Evolutionary conservation across 1,140 invertebrate species (phyloP).

Genomic region (Lycorma delicatula): DNA sequence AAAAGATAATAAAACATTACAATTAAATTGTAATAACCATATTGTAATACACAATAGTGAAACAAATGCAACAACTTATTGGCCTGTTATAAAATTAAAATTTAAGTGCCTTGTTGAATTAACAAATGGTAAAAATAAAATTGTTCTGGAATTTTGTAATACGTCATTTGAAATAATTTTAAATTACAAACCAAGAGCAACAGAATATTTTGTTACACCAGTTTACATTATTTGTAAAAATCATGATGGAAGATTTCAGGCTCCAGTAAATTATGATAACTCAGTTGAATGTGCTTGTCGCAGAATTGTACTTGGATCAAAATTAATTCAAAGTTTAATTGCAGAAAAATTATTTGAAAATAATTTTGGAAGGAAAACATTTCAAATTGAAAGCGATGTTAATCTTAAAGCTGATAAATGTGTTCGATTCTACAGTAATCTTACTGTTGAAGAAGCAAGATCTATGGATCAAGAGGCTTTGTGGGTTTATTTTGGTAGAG

Average conservation of each 20-base stretch:
- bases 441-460: constrained; percentile 60
- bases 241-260: constrained; percentile 73
- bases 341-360: constrained; percentile 81
- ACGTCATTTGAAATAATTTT: constrained; percentile 9
- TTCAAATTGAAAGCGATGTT: constrained; percentile 60
- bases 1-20: too few species aligned
- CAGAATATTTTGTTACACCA: constrained; percentile 44
- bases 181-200: constrained; percentile 17
- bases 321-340: constrained; percentile 75
- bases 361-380: constrained; percentile 69
- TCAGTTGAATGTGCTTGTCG: constrained; percentile 63
- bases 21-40: neutral
- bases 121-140: constrained; percentile 17
- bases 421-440: constrained; percentile 57
- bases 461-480: constrained; percentile 67
- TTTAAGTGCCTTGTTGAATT: constrained; percentile 27
- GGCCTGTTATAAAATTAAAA: constrained; percentile 19
- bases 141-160: constrained; percentile 19
- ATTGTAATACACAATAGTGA: neutral
- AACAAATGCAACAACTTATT: constrained; percentile 13
- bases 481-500: constrained; percentile 74
- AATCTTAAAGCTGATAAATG: constrained; percentile 46
- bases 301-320: constrained; percentile 66
- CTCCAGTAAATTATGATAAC: constrained; percentile 55
- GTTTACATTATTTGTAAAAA: constrained; percentile 65